A percentile compares a stretch with the other conserved stretches of the same genome.
These are phyloP conservation scores for Elgaria multicarinata DNA, from an alignment of 2,113 vertebrate genomes.

Conservation along the genomic window DNA sequence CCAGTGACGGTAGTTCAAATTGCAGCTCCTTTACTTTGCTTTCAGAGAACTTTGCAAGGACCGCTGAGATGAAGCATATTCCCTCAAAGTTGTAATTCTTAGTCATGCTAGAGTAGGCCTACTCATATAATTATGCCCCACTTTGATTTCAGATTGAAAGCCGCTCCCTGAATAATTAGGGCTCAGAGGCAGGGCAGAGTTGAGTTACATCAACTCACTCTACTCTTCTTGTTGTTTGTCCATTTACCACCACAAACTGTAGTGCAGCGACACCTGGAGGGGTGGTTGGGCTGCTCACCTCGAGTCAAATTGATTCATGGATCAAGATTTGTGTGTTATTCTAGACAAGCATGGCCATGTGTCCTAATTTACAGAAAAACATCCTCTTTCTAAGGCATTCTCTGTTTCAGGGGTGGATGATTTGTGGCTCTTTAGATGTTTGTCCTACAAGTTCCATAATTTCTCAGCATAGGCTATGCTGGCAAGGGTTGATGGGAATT, in stretches of 20 bases:
- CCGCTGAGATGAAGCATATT: neutral
- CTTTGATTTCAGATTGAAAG: neutral
- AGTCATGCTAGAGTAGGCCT: neutral
- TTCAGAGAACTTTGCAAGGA: neutral
- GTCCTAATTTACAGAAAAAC: neutral
- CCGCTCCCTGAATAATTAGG: neutral
- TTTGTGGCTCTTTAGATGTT: too few species aligned
- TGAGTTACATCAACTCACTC: neutral
- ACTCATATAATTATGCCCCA: neutral
- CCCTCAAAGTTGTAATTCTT: neutral
- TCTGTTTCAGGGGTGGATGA: too few species aligned
- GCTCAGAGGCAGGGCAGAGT: neutral
- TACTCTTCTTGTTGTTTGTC: neutral
- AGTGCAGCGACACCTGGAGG: neutral
- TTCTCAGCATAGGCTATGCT: too few species aligned
- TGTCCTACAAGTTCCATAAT: too few species aligned
- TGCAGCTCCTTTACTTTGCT: neutral
- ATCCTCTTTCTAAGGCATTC: too few species aligned
- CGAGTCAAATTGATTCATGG: neutral
- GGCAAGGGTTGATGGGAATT: too few species aligned
- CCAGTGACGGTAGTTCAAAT: neutral
- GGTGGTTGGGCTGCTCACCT: neutral
- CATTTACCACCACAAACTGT: neutral
- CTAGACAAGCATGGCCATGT: neutral
- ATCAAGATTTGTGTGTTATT: neutral